Conservation (phyloP, 2,113 vertebrate species). For the Lophura nycthemera region DNA sequence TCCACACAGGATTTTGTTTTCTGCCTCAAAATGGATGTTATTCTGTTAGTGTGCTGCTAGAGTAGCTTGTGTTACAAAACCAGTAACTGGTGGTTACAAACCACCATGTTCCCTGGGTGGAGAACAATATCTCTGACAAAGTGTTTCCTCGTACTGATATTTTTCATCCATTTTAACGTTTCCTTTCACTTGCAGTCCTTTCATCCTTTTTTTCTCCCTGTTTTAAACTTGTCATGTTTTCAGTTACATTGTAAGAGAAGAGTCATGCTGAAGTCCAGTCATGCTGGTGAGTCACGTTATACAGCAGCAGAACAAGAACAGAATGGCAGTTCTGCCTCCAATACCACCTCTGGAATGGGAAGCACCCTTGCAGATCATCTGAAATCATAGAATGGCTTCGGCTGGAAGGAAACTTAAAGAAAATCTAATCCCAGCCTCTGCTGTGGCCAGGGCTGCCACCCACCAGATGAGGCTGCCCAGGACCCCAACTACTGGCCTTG, state of each 20-base stretch:
- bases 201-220: neutral
- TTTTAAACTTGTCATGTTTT: neutral
- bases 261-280: neutral
- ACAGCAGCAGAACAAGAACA: neutral
- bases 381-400: neutral
- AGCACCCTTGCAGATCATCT: neutral
- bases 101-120: neutral
- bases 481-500: neutral
- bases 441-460: neutral
- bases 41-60: neutral
- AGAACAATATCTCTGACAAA: neutral
- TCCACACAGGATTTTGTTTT: neutral
- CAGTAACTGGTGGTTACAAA: neutral
- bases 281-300: neutral
- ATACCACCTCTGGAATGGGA: neutral
- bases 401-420: neutral
- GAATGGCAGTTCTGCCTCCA: neutral
- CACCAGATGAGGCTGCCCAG: neutral
- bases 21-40: neutral
- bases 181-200: neutral
- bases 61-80: neutral
- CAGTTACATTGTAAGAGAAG: neutral
- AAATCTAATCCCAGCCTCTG: neutral
- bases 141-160: neutral
- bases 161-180: neutral